These are phyloP conservation scores for Malacoctenus gilli DNA, from an alignment of 2,797 vertebrate species.

Conservation along the genomic window DNA sequence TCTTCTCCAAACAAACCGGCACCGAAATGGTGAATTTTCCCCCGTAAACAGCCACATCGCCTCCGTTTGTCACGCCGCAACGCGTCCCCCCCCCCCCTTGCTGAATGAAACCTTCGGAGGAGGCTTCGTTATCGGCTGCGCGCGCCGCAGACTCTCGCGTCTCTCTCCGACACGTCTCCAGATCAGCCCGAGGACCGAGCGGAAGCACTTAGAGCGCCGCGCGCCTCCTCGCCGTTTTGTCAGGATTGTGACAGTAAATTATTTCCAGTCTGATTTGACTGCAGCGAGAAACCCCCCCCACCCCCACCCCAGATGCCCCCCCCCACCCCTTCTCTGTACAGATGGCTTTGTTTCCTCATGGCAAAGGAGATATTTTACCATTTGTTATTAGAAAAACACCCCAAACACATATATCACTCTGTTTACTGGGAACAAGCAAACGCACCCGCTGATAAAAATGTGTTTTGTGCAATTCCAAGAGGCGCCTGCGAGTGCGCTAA, in stretches of 20 bases:
- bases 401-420: too few relatives aligned
- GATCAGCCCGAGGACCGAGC: conserved; percentile 40
- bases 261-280: conserved; percentile 39
- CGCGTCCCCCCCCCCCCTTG: conserved; percentile 24
- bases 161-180: conserved; percentile 32
- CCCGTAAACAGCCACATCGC: conserved; percentile 8
- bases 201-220: conserved; percentile 36
- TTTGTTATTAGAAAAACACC: conserved; percentile 3
- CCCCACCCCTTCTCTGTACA: conserved; percentile 22
- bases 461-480: background rate
- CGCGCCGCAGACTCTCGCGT: conserved; percentile 29
- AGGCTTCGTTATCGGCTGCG: conserved; percentile 28
- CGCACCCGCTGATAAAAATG: too few relatives aligned
- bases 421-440: too few relatives aligned
- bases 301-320: too few relatives aligned
- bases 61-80: background rate
- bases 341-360: conserved; percentile 16
- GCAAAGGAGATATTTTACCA: conserved; percentile 17
- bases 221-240: conserved; percentile 33
- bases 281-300: too few relatives aligned
- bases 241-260: conserved; percentile 45
- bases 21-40: too few relatives aligned
- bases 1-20: too few relatives aligned
- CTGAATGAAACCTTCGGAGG: conserved; percentile 26
- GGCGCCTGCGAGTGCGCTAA: conserved; percentile 10